These are phyloP conservation scores for Atethmia centrago DNA, from an alignment of 2,888 invertebrate genomes.

Conservation along the genomic window DNA sequence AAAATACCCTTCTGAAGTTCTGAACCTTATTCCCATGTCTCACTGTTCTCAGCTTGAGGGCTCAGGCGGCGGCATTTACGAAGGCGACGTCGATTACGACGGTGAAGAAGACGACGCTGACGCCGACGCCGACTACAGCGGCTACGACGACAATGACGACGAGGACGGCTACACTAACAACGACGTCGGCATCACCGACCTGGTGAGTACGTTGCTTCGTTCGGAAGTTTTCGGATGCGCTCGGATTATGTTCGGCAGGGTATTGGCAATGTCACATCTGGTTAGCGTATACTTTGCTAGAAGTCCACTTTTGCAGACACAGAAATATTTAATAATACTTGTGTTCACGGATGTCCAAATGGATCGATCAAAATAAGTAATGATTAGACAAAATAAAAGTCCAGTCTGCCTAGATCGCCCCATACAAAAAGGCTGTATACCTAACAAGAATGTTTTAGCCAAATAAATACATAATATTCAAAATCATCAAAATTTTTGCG, in stretches of 20 bases:
- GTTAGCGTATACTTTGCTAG: too few species aligned
- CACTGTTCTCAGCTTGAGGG: constrained; percentile 75
- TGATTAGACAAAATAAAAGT: too few species aligned
- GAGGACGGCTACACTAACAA: constrained; percentile 79
- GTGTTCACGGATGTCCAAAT: background rate
- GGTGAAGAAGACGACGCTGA: constrained; percentile 82
- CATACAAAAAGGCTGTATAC: background rate
- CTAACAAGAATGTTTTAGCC: background rate
- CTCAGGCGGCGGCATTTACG: constrained; percentile 80
- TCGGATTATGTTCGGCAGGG: constrained; percentile 24
- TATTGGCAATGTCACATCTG: constrained; percentile 22
- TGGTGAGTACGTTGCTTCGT: constrained; percentile 74
- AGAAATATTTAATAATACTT: background rate
- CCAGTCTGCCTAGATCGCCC: background rate
- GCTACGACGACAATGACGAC: constrained; percentile 78
- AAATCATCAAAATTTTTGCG: background rate
- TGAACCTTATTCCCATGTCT: constrained; percentile 57
- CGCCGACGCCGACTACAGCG: constrained; percentile 80
- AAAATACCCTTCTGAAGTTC: background rate
- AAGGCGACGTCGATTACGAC: constrained; percentile 86
- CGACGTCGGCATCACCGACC: constrained; percentile 74
- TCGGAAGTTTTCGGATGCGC: constrained; percentile 36
- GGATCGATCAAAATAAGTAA: too few species aligned
- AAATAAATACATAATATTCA: background rate
- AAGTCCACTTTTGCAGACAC: background rate